Base-by-base conservation (phyloP, 2,888 invertebrate species). In the Clunio marinus region DNA sequence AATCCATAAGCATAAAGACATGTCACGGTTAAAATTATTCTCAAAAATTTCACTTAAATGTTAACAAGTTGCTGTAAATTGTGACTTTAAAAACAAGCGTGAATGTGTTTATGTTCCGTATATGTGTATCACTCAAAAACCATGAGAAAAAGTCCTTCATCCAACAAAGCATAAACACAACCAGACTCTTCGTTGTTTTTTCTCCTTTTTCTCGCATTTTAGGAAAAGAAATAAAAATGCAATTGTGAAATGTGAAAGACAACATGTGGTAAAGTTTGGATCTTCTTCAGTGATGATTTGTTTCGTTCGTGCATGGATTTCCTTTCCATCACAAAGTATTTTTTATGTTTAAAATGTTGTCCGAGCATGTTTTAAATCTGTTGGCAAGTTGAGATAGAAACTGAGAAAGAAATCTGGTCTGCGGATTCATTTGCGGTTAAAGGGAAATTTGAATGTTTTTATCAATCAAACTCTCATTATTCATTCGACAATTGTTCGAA, bases 211-310 rank as follows among this genome's bases (percentile, higher is more conserved):
- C 15, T 15, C 41, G 15, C n/a, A 41, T 41, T 41, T 15, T 15
- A 3, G n/a, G 41, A 41, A 41, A 41, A n/a, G 15, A 41, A 41
- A 41, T 7, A 32, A 51, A 51, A 20, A 51, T 51, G 51, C 51
- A 51, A 51, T 51, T 20, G 51, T 51, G 51, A 51, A 51, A 51
- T 51, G 51, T 51, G 51, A 51, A 51, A 51, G 51, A 51, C 60
- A 60, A 60, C 60, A 60, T 60, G 60, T 60, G 60, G 60, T 41
- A 24, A 60, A 37, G 60, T 51, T 51, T 51, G 17, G 17, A 4
- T 17, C 51, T 51, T 8, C 7, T 17, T 51, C 41, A 41, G 15
- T 51, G 41, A 41, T 15, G 41, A 41, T 10, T 41, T 15, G 17
- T 17, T 51, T 51, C 10, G 4, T 32, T 32, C 4, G 5, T 4